Base-by-base conservation (phyloP, 2,888 invertebrate species). In the Frankliniella intonsa region DNA sequence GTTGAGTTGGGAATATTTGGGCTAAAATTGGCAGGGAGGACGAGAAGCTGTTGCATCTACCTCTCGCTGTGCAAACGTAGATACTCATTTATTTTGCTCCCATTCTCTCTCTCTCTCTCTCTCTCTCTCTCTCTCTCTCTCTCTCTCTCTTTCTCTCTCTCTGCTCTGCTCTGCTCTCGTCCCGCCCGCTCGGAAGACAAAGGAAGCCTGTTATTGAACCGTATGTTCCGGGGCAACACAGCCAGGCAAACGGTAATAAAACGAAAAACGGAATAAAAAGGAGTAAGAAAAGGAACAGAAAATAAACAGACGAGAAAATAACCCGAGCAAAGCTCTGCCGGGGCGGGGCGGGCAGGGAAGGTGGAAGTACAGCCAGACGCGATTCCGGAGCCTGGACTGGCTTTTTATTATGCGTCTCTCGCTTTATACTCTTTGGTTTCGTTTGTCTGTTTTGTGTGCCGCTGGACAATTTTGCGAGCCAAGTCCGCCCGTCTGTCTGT, bases 251-350 rank as follows among this genome's bases (percentile, higher is more conserved):
- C 5, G 38, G 38, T 69, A 69, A 69, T 22, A 69, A 69, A 22
- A 80, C 51, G 51, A 38, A 49, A n/a, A 27, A 38, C 22, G 22
- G 3, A 12, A 49, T 38, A 80, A 80, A 0, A 80, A 80, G 38
- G 38, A 7, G 0, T 17, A n/a, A 62, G 14, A 62, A 17, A 3
- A 62, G 7, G 17, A 14, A 12, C 49, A 17, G 80, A 50, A 80
- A 55, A 80, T 12, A 25, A 62, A n/a, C 51, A 81, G 51, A 51
- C n/a, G 62, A 80, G 27, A 80, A 19, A 80, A 80, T 50, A 80
- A 25, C 49, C 11, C 11, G 38, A 2, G n/a, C 25, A 80, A 11
- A n/a, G 80, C 49, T 27, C 3, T 27, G 50, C 49, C 19, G 50
- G 49, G 38, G 38, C 2, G 38, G 38, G 38, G 38, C 3, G 38